Base-by-base conservation (phyloP, 2,888 invertebrate genomes). In the Mythimna loreyi region DNA sequence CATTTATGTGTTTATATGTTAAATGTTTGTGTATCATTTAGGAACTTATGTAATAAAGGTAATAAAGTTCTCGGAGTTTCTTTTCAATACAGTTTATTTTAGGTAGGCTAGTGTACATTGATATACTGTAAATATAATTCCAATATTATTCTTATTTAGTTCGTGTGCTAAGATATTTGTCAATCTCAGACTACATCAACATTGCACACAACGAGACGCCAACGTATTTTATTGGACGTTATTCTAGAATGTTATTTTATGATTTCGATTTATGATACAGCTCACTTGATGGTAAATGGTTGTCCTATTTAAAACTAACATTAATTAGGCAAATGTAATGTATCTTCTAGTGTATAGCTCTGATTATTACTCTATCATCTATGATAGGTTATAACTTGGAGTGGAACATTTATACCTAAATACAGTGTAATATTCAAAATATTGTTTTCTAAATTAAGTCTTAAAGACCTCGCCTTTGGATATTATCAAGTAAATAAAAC, bases 31-130 rank as follows among this genome's bases (percentile, higher is more conserved):
- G 80, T 87, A 86, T 87, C 86, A 85, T 88, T 85, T 81, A 83
- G 85, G 85, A 87, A 87, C 23, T 87, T 93, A 87, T 90, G 78
- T 88, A 93, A 93, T 93, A 92, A 94, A 94, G 85, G 85, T 87
- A 88, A 91, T 90, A 89, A 91, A 91, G 86, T 80, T 85, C 84
- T 85, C 88, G 86, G 88, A 87, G 90, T 92, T 93, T 93, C 87
- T 91, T 93, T 93, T 84, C 89, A 65, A 65, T 67, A 53, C 50
- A 69, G 25, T 64, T 53, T 68, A 23, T 52, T 65, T 63, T 64
- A 64, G 64, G 56, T 64, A 67, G 65, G 68, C 13, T 71, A 61
- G 50, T 53, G 55, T 50, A 63, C 36, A 25, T 21, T 62, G 71
- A 71, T 49, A 66, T 61, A 16, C 28, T 72, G 52, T 75, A 69